Base-by-base conservation (phyloP, 2,797 vertebrate species). In the Rhinichthys osculus region DNA sequence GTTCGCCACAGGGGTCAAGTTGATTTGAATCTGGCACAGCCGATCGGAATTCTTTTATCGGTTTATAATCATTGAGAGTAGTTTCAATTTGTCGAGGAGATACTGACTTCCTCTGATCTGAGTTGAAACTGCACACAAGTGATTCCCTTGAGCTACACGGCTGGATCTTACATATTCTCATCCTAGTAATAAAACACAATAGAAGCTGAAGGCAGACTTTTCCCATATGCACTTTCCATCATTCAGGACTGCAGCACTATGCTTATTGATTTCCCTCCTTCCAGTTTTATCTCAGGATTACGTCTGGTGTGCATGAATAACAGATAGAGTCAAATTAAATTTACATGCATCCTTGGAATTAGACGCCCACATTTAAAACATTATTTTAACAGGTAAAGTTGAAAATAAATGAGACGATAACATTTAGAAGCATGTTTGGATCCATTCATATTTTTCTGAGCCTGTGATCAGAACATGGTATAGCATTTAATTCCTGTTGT, bases 1-100 rank as follows among this genome's bases (percentile, higher is more conserved):
- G 89, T 92, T 92, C 89, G 85, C 92, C 85, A 87, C 83, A 72
- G 90, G 91, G 89, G 89, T 92, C 90, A 91, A 71, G 89, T 84
- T 92, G 91, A 93, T 93, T 93, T 89, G 77, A 93, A 92, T 92
- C 79, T 91, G 83, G 90, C 85, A 89, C 85, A 85, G 91, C 90
- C 90, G 88, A 94, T 94, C 88, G 92, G 83, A 86, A 88, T 90
- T 86, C 9, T 82, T 91, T 91, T 90, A 93, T 93, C 89, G 90
- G 88, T 81, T 76, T 76, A 80, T 79, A 77, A 91, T 88, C 72
- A 86, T 89, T 83, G 84, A 83, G 88, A 91, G 85, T 85, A 87
- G 85, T 91, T 89, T 91, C 84, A 89, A 89, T 89, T 79, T 90
- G 76, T 52, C n/a, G 85, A 88, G 73, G 5, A 87, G 81, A 82